Percentiles rank a stretch among this genome's conserved stretches.
Conservation (phyloP, 2,888 invertebrate species). For the Bombylius major region DNA sequence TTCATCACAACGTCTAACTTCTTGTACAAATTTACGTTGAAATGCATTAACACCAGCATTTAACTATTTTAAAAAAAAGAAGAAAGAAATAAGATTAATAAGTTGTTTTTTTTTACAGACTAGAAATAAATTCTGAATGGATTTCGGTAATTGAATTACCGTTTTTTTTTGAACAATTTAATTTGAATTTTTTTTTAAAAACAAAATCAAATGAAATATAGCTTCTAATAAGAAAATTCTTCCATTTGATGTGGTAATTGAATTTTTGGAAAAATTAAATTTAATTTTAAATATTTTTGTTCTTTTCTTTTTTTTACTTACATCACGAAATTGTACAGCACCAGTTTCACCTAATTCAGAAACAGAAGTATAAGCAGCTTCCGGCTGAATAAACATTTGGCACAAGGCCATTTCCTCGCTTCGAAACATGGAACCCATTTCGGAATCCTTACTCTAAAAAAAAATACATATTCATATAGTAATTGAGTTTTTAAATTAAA, state of each 20-base stretch:
- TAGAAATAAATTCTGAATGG: not conserved
- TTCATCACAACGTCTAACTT: slow-evolving; percentile 73
- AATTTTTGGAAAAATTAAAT: no score
- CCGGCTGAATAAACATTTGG: slow-evolving; percentile 92
- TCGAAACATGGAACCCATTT: slow-evolving; percentile 71
- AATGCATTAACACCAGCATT: slow-evolving; percentile 67
- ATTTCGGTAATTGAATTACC: not conserved
- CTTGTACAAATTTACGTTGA: slow-evolving; percentile 72
- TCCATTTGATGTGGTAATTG: no score
- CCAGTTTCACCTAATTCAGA: slow-evolving; percentile 91
- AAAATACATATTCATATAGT: no score
- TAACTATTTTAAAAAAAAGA: slow-evolving; percentile 40
- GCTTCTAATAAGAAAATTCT: no score
- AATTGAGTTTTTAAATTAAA: no score
- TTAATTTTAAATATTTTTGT: not conserved
- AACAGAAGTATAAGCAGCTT: slow-evolving; percentile 86
- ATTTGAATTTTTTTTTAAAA: not conserved
- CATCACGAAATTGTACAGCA: slow-evolving; percentile 89
- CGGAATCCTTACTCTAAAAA: slow-evolving; percentile 3
- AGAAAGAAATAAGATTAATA: not conserved
- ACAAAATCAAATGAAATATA: not conserved
- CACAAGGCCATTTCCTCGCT: slow-evolving; percentile 85
- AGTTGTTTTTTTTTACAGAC: not conserved
- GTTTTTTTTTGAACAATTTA: no score
- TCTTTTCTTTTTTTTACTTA: slow-evolving; percentile 53